phyloP scores from a whole-genome alignment of 2,888 invertebrate species.

The Drosophila tripunctata region DNA sequence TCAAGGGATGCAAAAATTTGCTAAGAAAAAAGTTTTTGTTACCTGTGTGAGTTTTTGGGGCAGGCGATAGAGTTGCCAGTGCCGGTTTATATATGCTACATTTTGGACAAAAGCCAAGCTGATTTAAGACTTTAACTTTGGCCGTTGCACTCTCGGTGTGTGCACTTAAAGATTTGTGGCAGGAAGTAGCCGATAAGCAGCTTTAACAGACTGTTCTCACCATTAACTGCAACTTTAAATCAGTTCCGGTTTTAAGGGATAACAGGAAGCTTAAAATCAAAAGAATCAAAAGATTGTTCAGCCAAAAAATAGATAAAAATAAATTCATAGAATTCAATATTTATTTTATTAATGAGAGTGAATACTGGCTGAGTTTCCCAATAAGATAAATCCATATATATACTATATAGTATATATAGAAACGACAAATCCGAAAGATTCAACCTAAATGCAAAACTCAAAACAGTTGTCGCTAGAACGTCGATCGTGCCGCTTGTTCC shows the following conservation, averaged over 20 bases:
- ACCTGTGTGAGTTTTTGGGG: background rate
- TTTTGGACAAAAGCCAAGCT: slow-evolving; percentile 56
- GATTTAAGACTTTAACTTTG: slow-evolving; percentile 60
- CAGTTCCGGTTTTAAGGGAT: slow-evolving; percentile 21
- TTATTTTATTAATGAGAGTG: background rate
- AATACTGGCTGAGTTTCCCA: background rate
- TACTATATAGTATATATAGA: background rate
- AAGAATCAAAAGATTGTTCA: slow-evolving; percentile 4
- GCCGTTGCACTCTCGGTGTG: slow-evolving; percentile 32
- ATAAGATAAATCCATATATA: slow-evolving; percentile 4
- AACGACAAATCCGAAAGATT: slow-evolving; percentile 20
- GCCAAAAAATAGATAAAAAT: background rate
- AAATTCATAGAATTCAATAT: background rate
- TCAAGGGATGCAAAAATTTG: slow-evolving; percentile 58
- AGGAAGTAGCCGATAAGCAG: slow-evolving; percentile 65
- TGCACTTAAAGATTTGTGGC: slow-evolving; percentile 68
- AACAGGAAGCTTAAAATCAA: slow-evolving; percentile 29
- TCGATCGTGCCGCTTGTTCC: slow-evolving; percentile 65
- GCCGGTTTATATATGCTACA: background rate
- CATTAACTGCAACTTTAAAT: background rate
- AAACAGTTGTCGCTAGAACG: slow-evolving; percentile 61
- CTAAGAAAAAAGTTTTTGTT: slow-evolving; percentile 31
- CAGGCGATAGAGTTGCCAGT: slow-evolving; percentile 6
- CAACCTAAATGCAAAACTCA: slow-evolving; percentile 29
- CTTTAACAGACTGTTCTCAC: slow-evolving; percentile 19